Evolutionary conservation across 2,113 vertebrate genomes (phyloP), one percentile per base, ranked within the genome.

Genomic region (Sylvilagus bachmani): DNA sequence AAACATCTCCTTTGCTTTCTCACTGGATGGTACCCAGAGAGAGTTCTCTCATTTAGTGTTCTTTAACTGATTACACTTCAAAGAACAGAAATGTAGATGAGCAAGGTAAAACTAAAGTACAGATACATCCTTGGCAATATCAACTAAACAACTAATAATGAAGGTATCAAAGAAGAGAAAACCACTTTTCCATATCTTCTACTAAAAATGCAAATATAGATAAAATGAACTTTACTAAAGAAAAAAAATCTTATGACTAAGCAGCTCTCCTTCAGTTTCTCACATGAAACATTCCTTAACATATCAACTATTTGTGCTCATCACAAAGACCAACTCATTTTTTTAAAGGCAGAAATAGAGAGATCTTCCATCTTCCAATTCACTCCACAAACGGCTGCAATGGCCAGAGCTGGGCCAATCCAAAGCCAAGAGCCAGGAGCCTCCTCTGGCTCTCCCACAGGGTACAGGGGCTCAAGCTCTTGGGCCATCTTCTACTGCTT

Each of bases 181-280:
- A 74, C 17, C 27, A 94, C 53, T 96, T 66, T 53, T 86, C 36
- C 64, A 74, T n/a, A 61, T 44, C 44, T 44, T 61, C 10, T 36
- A 75, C 38, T 86, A 95, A 93, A 70, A 27, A 6, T 90, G 21
- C 36, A 93, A 90, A 88, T 71, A 61, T 29, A 90, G 44, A 70
- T 61, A 80, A 2, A 55, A 53, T 10, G 17, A 69, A 79, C 1
- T 71, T 29, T 66, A 73, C 36, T 77, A 53, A 84, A 49, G 49
- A 85, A 86, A 71, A 66, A 83, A 51, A 49, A 64, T 29, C 6
- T 73, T 73, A 2, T 58, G 21, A 64, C 61, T 91, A 86, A 88
- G 73, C 3, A 61, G 44, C 25, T 81, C 71, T 49, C 58, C 33
- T 88, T 36, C 66, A 73, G 58, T 58, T 87, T 29, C 19, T 87